These are phyloP conservation scores for Coregonus ussuriensis DNA, from an alignment of 2,797 vertebrate species.

Conservation along the genomic window DNA sequence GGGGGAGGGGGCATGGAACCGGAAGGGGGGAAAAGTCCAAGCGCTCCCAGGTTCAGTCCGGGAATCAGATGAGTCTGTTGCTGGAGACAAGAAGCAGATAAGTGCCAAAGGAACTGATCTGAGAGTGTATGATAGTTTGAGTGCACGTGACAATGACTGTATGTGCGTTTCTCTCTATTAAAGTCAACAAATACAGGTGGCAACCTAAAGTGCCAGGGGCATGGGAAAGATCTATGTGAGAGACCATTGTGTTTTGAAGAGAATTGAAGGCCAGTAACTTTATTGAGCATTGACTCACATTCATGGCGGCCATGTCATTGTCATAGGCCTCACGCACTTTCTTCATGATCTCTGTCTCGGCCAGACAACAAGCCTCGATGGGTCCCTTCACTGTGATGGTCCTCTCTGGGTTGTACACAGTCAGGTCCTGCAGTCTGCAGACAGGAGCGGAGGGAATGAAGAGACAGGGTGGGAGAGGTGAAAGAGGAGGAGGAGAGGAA, in stretches of 20 bases:
- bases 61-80: conserved; percentile 94
- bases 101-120: conserved; percentile 20
- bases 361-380: conserved; percentile 87
- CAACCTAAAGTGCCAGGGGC: not conserved
- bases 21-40: conserved; percentile 92
- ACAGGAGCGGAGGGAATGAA: not conserved
- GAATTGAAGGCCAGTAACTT: not conserved
- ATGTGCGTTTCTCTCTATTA: not conserved
- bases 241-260: not conserved
- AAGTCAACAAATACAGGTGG: not conserved
- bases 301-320: conserved; percentile 94
- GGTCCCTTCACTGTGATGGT: conserved; percentile 91
- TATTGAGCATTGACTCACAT: conserved; percentile 71
- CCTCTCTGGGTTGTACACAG: conserved; percentile 91
- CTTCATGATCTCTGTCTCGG: conserved; percentile 93
- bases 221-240: not conserved
- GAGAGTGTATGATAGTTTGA: not conserved
- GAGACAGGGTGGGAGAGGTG: too few species aligned
- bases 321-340: conserved; percentile 94
- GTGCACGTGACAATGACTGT: not conserved
- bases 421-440: conserved; percentile 89
- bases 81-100: conserved; percentile 62
- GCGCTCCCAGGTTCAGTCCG: conserved; percentile 89
- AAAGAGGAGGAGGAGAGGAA: not conserved
- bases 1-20: conserved; percentile 87